Evolutionary conservation across 2,888 invertebrate species (phyloP).

Genomic region (Hirtodrosophila alboralis): DNA sequence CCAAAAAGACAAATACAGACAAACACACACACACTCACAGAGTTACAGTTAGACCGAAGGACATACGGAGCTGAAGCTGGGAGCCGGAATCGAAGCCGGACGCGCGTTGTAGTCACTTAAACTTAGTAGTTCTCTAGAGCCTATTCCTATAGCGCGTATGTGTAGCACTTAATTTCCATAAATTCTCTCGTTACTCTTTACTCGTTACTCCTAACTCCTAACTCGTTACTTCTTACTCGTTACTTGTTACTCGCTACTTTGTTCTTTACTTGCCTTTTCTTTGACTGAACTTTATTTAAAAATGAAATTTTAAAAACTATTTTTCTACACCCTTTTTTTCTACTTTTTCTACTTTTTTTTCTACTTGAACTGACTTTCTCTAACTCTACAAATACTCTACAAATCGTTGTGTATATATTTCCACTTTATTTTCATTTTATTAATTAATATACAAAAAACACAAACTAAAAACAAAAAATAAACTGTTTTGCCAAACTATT

Average conservation of each 20-base stretch:
- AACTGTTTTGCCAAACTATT: constrained; percentile 19
- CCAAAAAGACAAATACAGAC: neutral
- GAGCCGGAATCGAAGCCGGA: constrained; percentile 22
- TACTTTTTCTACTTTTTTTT: constrained; percentile 3
- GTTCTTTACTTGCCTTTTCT: no score
- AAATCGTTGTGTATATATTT: constrained; percentile 67
- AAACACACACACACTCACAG: constrained; percentile 7
- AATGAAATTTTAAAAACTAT: no score
- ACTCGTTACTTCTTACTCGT: constrained; percentile 6
- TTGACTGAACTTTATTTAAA: no score
- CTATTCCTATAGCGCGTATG: constrained; percentile 66
- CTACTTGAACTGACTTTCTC: neutral
- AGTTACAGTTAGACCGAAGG: constrained; percentile 20
- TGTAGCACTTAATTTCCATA: constrained; percentile 38
- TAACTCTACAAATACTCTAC: constrained; percentile 21
- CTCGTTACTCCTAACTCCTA: neutral
- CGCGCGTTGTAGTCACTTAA: constrained; percentile 74
- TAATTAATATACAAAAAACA: constrained; percentile 40
- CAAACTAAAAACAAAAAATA: no score
- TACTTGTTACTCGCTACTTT: neutral
- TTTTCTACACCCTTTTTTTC: no score
- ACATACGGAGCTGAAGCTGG: constrained; percentile 10
- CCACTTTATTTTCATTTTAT: constrained; percentile 25
- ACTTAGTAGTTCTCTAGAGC: constrained; percentile 70
- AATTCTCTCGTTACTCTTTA: constrained; percentile 1